Percentiles rank a stretch among this genome's conserved stretches.
Evolutionary conservation across 2,797 vertebrate genomes (phyloP).

Genomic region (Cossypha caffra): DNA sequence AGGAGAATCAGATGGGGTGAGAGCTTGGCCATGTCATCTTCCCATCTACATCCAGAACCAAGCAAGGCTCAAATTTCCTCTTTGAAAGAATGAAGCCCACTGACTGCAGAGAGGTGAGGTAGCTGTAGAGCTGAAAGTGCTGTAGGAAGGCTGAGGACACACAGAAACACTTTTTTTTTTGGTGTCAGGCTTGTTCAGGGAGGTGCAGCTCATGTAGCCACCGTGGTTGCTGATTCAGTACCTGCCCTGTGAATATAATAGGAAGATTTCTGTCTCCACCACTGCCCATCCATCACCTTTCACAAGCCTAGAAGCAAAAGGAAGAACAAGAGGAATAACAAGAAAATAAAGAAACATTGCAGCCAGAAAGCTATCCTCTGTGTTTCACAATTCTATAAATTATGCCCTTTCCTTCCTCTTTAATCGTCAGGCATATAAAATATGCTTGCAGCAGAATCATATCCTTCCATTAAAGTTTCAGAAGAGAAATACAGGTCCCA

Average conservation of each 20-base stretch:
- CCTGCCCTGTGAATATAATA: background rate
- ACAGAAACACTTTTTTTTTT: background rate
- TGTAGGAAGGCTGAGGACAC: background rate
- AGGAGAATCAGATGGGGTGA: background rate
- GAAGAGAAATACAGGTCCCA: constrained; percentile 36
- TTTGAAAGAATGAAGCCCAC: background rate
- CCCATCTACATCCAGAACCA: background rate
- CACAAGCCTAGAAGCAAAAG: constrained; percentile 27
- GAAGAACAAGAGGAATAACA: constrained; percentile 29
- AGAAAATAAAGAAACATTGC: constrained; percentile 55
- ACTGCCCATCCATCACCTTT: constrained; percentile 19
- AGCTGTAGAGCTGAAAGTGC: background rate
- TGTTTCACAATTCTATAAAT: constrained; percentile 44
- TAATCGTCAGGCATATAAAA: constrained; percentile 50
- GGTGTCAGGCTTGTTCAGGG: background rate
- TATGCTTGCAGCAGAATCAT: constrained; percentile 24
- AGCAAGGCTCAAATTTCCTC: background rate
- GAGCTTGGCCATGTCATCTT: background rate
- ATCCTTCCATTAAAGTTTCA: constrained; percentile 52
- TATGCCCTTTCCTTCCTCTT: constrained; percentile 40
- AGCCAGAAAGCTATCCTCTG: constrained; percentile 33
- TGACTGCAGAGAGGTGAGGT: background rate
- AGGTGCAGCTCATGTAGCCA: background rate
- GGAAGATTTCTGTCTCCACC: constrained; percentile 10
- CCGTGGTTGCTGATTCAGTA: background rate